These are phyloP conservation scores for Melanotaenia nigrans DNA, from an alignment of 2,797 vertebrate genomes.

Conservation along the genomic window DNA sequence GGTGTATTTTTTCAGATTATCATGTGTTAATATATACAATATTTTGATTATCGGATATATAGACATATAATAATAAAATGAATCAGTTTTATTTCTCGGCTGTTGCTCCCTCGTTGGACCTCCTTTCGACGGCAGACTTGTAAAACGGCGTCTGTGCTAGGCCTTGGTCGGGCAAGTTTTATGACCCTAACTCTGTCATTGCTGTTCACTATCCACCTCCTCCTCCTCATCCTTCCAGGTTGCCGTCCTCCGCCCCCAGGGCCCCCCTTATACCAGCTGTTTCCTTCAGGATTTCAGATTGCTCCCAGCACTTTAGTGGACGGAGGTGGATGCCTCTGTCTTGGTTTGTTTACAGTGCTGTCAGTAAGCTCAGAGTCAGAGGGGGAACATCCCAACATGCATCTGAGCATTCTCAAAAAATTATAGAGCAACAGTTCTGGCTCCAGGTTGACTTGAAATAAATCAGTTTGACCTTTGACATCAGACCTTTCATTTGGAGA, in stretches of 20 bases:
- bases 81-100: slow-evolving; percentile 2
- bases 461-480: slow-evolving; percentile 78
- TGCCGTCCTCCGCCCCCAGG: neutral
- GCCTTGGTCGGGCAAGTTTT: slow-evolving; percentile 82
- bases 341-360: slow-evolving; percentile 63
- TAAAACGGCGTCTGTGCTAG: slow-evolving; percentile 66
- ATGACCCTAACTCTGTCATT: slow-evolving; percentile 74
- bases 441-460: slow-evolving; percentile 65
- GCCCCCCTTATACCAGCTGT: slow-evolving; percentile 69
- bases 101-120: neutral
- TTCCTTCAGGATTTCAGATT: slow-evolving; percentile 51
- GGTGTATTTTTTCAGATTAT: no score
- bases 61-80: neutral
- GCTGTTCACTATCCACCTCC: slow-evolving; percentile 52
- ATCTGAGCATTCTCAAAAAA: slow-evolving; percentile 81
- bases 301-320: slow-evolving; percentile 58
- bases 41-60: no score
- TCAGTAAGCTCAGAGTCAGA: slow-evolving; percentile 36
- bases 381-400: slow-evolving; percentile 7
- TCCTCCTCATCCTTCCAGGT: neutral
- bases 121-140: slow-evolving; percentile 48
- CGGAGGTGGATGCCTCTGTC: slow-evolving; percentile 55
- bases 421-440: slow-evolving; percentile 76
- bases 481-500: slow-evolving; percentile 73
- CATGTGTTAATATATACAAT: neutral